These are phyloP conservation scores for Nowickia ferox DNA, from an alignment of 2,888 invertebrate genomes.

Conservation along the genomic window DNA sequence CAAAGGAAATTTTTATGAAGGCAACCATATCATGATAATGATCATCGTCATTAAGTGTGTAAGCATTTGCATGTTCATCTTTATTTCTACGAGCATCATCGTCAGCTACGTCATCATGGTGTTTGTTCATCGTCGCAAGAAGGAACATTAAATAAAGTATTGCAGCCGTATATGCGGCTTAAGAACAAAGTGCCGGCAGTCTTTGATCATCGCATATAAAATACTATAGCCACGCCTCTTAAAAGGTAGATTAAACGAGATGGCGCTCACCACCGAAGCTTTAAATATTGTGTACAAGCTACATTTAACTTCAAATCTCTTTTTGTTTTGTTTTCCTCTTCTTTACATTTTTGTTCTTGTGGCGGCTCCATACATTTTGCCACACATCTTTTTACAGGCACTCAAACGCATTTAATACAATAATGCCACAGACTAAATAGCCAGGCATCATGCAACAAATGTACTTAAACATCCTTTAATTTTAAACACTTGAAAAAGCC, in stretches of 20 bases:
- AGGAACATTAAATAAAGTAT: conserved; percentile 65
- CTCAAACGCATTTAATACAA: conserved; percentile 19
- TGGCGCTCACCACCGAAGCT: conserved; percentile 82
- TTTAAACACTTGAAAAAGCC: conserved; percentile 59
- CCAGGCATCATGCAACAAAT: conserved; percentile 59
- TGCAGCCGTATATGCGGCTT: conserved; percentile 75
- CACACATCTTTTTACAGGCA: conserved; percentile 28
- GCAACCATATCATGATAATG: conserved; percentile 9
- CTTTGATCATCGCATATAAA: conserved; percentile 83
- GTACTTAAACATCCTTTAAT: conserved; percentile 66
- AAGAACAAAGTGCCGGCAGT: conserved; percentile 81
- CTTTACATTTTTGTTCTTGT: conserved; percentile 50
- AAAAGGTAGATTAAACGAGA: conserved; percentile 83
- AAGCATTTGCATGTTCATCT: conserved; percentile 5
- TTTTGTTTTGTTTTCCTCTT: conserved; percentile 74
- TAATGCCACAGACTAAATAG: conserved; percentile 37
- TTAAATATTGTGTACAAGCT: conserved; percentile 68
- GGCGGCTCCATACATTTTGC: conserved; percentile 73
- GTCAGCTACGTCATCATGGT: conserved; percentile 4
- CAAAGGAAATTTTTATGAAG: conserved; percentile 24
- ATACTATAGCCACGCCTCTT: conserved; percentile 83
- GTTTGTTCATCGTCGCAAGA: conserved; percentile 21
- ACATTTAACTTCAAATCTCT: conserved; percentile 52
- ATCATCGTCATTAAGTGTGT: conserved; percentile 11
- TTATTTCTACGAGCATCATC: conserved; percentile 24